Conservation (phyloP, 1,140 invertebrate genomes). For the Drepana arcuata region DNA sequence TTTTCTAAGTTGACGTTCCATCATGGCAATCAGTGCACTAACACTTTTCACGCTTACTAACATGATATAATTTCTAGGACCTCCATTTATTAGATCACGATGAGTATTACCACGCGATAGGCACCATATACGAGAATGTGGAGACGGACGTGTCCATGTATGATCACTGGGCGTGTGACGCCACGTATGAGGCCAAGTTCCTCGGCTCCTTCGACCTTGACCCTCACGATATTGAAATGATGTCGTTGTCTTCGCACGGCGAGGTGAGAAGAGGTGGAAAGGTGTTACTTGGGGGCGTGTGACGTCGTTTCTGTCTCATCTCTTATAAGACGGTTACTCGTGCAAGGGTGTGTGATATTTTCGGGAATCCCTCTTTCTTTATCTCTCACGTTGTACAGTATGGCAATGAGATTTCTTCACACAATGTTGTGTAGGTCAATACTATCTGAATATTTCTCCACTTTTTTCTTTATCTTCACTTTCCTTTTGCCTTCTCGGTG, state of each 20-base stretch:
- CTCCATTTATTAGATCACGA: constrained; percentile 22
- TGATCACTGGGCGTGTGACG: constrained; percentile 30
- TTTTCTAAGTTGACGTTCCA: no score
- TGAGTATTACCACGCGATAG: constrained; percentile 46
- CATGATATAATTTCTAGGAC: constrained; percentile 16
- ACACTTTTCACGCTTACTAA: constrained; percentile 1
- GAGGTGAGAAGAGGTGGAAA: constrained; percentile 32
- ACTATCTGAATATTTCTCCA: no score
- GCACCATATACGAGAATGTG: constrained; percentile 43
- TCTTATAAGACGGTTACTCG: background rate
- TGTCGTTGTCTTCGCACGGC: constrained; percentile 28
- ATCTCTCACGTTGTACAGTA: background rate
- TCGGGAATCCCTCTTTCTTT: background rate
- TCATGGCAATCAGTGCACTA: no score
- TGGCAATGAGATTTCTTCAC: no score
- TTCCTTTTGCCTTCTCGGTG: no score
- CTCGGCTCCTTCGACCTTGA: constrained; percentile 29
- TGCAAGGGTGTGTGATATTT: background rate
- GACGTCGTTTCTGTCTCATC: background rate
- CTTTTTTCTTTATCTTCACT: no score
- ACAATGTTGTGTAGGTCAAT: no score
- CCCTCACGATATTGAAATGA: constrained; percentile 26
- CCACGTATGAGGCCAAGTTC: constrained; percentile 34
- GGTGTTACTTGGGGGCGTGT: background rate
- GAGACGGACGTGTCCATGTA: constrained; percentile 26